These are phyloP conservation scores for Archilochus colubris DNA, from an alignment of 2,113 vertebrate genomes.

Conservation along the genomic window DNA sequence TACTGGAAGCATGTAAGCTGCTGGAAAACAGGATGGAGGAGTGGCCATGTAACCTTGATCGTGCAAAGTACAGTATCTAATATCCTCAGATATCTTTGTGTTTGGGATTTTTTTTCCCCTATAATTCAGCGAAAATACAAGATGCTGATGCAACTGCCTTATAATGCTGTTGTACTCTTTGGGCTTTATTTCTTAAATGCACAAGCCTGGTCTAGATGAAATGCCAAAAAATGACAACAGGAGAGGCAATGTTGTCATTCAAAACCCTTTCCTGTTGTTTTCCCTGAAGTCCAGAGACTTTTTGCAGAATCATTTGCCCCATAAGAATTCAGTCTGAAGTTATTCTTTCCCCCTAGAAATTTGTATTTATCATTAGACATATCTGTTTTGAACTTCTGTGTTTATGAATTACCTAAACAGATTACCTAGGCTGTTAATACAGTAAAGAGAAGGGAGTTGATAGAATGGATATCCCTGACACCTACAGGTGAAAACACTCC, in stretches of 20 bases:
- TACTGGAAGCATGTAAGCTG: not conserved
- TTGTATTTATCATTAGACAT: not conserved
- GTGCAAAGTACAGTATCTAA: not conserved
- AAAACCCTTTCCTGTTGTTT: not conserved
- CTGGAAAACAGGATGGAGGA: not conserved
- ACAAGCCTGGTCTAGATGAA: not conserved
- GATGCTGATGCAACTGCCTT: not conserved
- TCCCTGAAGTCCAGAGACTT: not conserved
- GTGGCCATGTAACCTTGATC: not conserved
- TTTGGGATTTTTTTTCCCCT: not conserved
- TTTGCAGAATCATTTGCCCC: not conserved
- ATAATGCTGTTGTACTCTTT: not conserved
- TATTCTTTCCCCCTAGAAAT: not conserved
- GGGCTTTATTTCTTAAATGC: conserved; percentile 1
- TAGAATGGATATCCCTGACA: not conserved
- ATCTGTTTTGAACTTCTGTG: not conserved
- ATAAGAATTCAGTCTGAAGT: not conserved
- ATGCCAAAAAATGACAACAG: not conserved
- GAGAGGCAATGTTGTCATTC: not conserved
- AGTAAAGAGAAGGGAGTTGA: not conserved
- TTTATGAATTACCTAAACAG: not conserved
- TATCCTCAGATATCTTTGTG: not conserved
- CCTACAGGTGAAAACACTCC: not conserved
- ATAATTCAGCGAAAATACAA: not conserved
- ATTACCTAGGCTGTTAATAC: not conserved